Evolutionary conservation across 2,113 vertebrate species (phyloP).

Genomic region (Verasper variegatus): DNA sequence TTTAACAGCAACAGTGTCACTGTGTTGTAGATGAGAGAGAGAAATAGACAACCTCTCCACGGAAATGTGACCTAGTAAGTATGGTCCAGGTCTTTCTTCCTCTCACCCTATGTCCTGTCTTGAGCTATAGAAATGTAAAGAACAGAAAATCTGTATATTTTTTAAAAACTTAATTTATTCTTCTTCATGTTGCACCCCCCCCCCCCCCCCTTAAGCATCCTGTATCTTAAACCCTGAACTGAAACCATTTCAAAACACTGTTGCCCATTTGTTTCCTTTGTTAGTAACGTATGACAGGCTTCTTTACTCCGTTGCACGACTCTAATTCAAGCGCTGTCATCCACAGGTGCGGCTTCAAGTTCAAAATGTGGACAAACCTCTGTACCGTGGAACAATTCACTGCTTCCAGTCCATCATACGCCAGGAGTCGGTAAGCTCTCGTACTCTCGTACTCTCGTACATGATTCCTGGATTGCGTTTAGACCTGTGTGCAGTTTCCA

Average conservation of each 20-base stretch:
- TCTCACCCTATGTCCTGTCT: constrained; percentile 83
- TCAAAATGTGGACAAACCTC: constrained; percentile 90
- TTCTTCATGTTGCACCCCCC: constrained; percentile 42
- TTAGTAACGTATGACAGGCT: constrained; percentile 17
- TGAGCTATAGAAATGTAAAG: constrained; percentile 73
- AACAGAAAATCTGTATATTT: constrained; percentile 23
- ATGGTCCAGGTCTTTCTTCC: constrained; percentile 90
- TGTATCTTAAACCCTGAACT: constrained; percentile 18
- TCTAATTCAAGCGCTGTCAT: constrained; percentile 52
- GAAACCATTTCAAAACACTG: constrained; percentile 22
- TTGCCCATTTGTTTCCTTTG: constrained; percentile 42
- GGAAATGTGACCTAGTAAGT: constrained; percentile 94
- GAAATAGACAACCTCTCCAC: constrained; percentile 88
- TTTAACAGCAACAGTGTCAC: constrained; percentile 94
- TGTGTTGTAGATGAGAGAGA: constrained; percentile 95
- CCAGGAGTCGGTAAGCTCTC: constrained; percentile 89
- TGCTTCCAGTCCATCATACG: constrained; percentile 95
- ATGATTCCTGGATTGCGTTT: background rate
- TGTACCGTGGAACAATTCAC: constrained; percentile 93
- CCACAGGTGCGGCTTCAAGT: constrained; percentile 96
- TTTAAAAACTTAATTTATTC: constrained; percentile 12
- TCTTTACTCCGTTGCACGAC: background rate
- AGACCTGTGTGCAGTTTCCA: background rate
- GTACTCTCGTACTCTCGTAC: no score
- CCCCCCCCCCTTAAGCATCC: constrained; percentile 17